These are phyloP conservation scores for Phyllotreta cruciferae DNA, from an alignment of 2,888 invertebrate species.

Conservation along the genomic window DNA sequence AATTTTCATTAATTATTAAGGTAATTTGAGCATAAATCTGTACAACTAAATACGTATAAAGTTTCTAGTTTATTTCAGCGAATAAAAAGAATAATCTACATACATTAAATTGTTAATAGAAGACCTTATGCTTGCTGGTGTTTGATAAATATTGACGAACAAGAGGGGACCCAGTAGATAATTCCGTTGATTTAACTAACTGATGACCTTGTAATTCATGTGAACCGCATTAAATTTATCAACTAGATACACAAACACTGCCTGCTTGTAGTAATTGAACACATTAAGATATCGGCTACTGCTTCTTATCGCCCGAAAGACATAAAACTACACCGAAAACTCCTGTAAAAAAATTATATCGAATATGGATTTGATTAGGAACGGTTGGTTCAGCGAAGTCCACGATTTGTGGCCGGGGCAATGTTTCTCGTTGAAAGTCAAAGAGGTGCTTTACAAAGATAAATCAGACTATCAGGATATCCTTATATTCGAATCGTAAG, in stretches of 20 bases:
- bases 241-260: not conserved
- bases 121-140: too few species aligned
- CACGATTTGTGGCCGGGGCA: conserved; percentile 92
- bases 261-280: conserved; percentile 3
- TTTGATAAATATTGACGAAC: not conserved
- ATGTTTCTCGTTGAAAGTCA: conserved; percentile 84
- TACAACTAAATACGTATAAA: too few species aligned
- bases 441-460: conserved; percentile 78
- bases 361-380: conserved; percentile 63
- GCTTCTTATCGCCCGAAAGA: not conserved
- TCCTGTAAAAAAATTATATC: not conserved
- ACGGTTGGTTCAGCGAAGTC: conserved; percentile 94
- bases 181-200: too few species aligned
- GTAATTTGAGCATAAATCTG: too few species aligned
- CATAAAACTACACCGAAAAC: not conserved
- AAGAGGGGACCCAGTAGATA: not conserved
- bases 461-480: conserved; percentile 87
- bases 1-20: too few species aligned
- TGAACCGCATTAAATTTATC: conserved; percentile 3
- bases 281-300: not conserved
- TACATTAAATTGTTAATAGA: too few species aligned
- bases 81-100: too few species aligned
- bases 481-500: conserved; percentile 63
- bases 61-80: too few species aligned
- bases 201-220: conserved; percentile 2